phyloP scores from a whole-genome alignment of 1,140 invertebrate genomes.

The Eurytemora carolleeae region DNA sequence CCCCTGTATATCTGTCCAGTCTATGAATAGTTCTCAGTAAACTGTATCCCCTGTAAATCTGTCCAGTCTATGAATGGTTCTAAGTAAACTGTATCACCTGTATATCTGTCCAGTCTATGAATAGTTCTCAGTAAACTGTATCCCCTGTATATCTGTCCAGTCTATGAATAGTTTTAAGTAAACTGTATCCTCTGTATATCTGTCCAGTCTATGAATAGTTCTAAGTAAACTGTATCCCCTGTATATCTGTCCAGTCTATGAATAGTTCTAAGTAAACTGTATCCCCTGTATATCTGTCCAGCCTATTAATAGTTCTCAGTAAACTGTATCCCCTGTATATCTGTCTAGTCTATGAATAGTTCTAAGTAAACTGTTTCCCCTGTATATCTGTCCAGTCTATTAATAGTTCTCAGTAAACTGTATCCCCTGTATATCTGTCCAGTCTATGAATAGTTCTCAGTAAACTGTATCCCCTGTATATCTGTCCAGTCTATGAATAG shows the following conservation, averaged over 20 bases:
- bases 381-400: neutral
- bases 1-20: neutral
- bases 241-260: neutral
- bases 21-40: neutral
- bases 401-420: neutral
- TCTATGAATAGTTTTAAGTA: neutral
- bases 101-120: neutral
- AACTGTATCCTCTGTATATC: too few species aligned
- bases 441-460: neutral
- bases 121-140: neutral
- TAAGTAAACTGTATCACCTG: slow-evolving; percentile 33
- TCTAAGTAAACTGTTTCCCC: slow-evolving; percentile 39
- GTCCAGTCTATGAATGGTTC: slow-evolving; percentile 50
- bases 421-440: neutral
- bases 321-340: too few species aligned
- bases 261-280: neutral
- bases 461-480: too few species aligned
- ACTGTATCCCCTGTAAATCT: too few species aligned
- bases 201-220: slow-evolving; percentile 47
- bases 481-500: slow-evolving; percentile 43
- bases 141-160: neutral
- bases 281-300: neutral
- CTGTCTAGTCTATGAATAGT: slow-evolving; percentile 45
- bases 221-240: slow-evolving; percentile 39
- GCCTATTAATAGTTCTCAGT: neutral